Conservation (phyloP, 2,113 vertebrate genomes). For the Strix uralensis region DNA sequence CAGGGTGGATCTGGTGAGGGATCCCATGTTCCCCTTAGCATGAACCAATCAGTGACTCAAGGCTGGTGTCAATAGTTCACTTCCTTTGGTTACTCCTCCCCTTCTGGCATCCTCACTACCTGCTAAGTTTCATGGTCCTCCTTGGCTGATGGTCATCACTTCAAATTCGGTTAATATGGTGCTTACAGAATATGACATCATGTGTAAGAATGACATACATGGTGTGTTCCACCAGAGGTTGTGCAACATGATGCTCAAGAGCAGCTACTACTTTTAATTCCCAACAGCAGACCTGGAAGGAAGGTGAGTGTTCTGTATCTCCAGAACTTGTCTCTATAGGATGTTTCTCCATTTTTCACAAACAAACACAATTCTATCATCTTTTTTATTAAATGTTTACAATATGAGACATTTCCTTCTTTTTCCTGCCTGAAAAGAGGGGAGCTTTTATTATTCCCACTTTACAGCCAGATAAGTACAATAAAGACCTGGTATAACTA, state of each 20-base stretch:
- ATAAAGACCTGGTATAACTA: not conserved
- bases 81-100: not conserved
- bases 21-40: not conserved
- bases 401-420: not conserved
- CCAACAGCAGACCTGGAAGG: not conserved
- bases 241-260: not conserved
- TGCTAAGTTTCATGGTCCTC: not conserved
- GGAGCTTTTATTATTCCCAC: not conserved
- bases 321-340: not conserved
- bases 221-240: not conserved
- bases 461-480: not conserved
- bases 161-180: not conserved
- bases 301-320: not conserved
- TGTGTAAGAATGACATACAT: not conserved
- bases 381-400: not conserved
- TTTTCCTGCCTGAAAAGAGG: not conserved
- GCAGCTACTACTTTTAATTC: not conserved
- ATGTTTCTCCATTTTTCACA: not conserved
- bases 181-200: not conserved
- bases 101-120: not conserved
- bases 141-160: not conserved
- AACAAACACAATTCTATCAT: too few relatives aligned
- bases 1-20: not conserved
- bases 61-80: not conserved
- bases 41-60: not conserved